Base-by-base conservation (phyloP, 1,140 invertebrate genomes). In the Cherax destructor region DNA sequence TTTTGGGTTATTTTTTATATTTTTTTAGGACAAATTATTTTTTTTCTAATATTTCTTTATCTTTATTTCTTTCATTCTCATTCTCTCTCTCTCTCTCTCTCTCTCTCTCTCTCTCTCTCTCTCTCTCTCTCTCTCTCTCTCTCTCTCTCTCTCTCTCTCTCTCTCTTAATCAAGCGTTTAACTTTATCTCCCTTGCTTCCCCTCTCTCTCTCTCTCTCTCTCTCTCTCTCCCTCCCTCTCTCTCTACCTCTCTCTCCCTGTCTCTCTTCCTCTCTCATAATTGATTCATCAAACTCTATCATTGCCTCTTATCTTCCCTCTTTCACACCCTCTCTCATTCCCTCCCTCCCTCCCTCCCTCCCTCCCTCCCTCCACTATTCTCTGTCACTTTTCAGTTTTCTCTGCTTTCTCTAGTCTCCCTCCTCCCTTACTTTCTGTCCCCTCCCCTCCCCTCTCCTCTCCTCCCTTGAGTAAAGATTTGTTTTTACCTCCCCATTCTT, bases 81-180 rank as follows among this genome's bases (percentile, higher is more conserved):
- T 74, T 61, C 50, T 78, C 86, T 78, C 50, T 24, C 72, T 59
- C 56, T 59, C 56, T 59, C 30, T 30, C 30, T 24, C 16, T 56
- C 30, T 41, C 30, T 41, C 30, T 41, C 30, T 41, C 30, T 41
- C 30, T 41, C 30, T 41, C 30, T 69, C 59, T 77, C 72, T 61
- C 72, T 85, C 83, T 61, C 52, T 77, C 72, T 86, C 72, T 86
- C 49, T 61, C 76, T 59, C 85, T 80, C 86, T 80, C 76, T 69
- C 86, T 88, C 86, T 41, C 86, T 61, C 50, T 78, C 86, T 78
- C 50, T 24, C 72, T 59, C 56, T 59, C 56, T 59, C 30, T 30
- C 30, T 24, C 16, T 56, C 7, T 4, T 6, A 65, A 65, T 16
- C 21, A 16, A 24, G 47, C 49, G 65, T 50, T 61, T 6, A 16